A percentile compares a stretch with the other conserved stretches of the same genome.
Evolutionary conservation across 2,113 vertebrate genomes (phyloP).

Genomic region (Cisticola juncidis): DNA sequence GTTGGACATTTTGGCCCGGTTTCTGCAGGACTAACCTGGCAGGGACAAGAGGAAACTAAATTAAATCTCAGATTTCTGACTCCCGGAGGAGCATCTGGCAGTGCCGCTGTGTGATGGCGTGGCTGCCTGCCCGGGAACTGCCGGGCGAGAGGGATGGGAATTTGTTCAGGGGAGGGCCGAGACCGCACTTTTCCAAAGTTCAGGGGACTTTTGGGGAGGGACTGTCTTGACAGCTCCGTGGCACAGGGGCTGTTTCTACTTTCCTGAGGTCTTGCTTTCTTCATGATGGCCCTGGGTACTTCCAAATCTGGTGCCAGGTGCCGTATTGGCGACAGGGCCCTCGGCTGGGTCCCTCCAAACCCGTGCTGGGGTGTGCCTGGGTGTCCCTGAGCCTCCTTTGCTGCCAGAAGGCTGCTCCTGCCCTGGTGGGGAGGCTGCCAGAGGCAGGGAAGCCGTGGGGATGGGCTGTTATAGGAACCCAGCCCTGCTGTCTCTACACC

Average conservation of each 20-base stretch:
- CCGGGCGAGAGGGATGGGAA: neutral
- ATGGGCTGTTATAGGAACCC: conserved; percentile 53
- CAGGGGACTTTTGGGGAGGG: rapidly evolving
- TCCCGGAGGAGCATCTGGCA: neutral
- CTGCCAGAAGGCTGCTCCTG: neutral
- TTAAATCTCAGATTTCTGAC: conserved; percentile 40
- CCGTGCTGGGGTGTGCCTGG: rapidly evolving
- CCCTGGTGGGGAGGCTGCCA: conserved; percentile 40
- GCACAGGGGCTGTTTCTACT: rapidly evolving
- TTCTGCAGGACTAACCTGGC: conserved; percentile 38
- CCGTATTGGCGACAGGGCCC: neutral
- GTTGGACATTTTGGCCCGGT: conserved; percentile 35
- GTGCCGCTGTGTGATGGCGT: neutral
- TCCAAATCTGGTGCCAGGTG: rapidly evolving
- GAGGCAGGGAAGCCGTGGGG: conserved; percentile 35
- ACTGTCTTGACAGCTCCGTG: rapidly evolving
- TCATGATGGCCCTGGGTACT: neutral
- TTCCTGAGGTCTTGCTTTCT: neutral
- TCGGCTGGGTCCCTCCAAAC: neutral
- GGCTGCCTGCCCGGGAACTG: neutral
- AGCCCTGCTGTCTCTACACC: conserved; percentile 7
- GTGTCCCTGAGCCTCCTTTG: neutral
- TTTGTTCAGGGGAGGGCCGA: neutral
- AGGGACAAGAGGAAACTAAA: conserved; percentile 23
- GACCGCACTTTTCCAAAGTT: neutral